Percentiles rank a stretch among this genome's conserved stretches.
phyloP scores from a whole-genome alignment of 2,113 vertebrate genomes.

The Promerops cafer region DNA sequence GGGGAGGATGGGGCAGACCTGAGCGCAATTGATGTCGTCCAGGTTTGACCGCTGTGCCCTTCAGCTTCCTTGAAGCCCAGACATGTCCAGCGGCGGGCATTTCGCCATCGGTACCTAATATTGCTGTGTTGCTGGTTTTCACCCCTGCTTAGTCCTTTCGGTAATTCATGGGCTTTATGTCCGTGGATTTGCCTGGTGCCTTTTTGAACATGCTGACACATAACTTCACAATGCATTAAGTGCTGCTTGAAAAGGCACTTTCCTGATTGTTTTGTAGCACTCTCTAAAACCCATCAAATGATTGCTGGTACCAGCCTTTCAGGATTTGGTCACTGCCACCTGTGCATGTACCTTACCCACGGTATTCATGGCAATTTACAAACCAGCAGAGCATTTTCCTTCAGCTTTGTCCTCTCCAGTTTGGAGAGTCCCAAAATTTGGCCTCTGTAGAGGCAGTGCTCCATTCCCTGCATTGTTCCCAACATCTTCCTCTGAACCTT shows the following conservation, averaged over 20 bases:
- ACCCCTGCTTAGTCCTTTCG: accelerated
- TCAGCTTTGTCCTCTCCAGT: neutral
- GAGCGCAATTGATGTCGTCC: accelerated
- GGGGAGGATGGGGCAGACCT: accelerated
- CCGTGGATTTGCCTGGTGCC: accelerated
- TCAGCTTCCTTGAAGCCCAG: neutral
- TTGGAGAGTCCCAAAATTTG: neutral
- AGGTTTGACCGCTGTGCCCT: neutral
- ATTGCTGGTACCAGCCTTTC: too few species aligned
- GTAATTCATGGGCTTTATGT: too few species aligned
- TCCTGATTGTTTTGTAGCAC: neutral
- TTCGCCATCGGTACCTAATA: accelerated
- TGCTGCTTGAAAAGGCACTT: neutral
- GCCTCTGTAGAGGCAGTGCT: neutral
- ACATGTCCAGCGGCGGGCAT: accelerated
- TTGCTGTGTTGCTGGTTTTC: neutral
- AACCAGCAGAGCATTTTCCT: neutral
- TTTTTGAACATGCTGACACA: neutral
- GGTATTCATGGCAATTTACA: accelerated
- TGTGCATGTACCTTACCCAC: accelerated
- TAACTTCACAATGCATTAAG: neutral
- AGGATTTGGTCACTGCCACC: neutral
- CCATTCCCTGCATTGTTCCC: accelerated
- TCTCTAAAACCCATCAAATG: neutral
- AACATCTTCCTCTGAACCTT: neutral